phyloP scores from a whole-genome alignment of 2,888 invertebrate species.

The Gortyna flavago region DNA sequence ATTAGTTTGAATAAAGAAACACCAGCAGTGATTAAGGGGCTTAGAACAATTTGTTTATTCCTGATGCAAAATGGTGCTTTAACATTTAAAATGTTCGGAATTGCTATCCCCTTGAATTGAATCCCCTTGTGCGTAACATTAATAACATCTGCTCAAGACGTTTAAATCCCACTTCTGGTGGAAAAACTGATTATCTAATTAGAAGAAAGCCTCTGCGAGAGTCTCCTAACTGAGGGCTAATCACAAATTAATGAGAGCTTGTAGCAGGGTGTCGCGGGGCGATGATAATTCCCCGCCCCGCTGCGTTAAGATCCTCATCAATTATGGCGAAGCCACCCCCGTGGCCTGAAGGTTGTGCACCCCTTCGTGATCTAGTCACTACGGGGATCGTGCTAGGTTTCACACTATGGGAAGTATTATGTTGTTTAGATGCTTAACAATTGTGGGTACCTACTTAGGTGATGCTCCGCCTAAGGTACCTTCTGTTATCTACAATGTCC shows the following conservation, averaged over 20 bases:
- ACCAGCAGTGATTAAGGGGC: conserved; percentile 19
- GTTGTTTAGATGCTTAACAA: not conserved
- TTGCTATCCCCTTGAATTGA: no score
- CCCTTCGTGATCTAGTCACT: conserved; percentile 74
- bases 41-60: conserved; percentile 49
- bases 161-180: conserved; percentile 74
- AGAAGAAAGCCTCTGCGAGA: conserved; percentile 84
- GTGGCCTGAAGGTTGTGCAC: conserved; percentile 69
- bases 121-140: conserved; percentile 69
- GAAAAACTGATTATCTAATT: conserved; percentile 88
- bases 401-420: conserved; percentile 29
- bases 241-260: conserved; percentile 89
- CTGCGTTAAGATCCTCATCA: conserved; percentile 90
- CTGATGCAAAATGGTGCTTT: conserved; percentile 32
- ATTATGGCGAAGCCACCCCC: conserved; percentile 87
- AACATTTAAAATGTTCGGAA: conserved; percentile 44
- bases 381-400: conserved; percentile 48
- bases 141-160: conserved; percentile 76
- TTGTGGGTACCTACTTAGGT: not conserved
- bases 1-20: conserved; percentile 32
- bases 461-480: not conserved
- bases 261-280: conserved; percentile 85
- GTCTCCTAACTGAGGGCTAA: conserved; percentile 86
- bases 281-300: conserved; percentile 88
- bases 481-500: not conserved